Base-by-base conservation (phyloP, 2,797 vertebrate species). In the Alosa sapidissima region DNA sequence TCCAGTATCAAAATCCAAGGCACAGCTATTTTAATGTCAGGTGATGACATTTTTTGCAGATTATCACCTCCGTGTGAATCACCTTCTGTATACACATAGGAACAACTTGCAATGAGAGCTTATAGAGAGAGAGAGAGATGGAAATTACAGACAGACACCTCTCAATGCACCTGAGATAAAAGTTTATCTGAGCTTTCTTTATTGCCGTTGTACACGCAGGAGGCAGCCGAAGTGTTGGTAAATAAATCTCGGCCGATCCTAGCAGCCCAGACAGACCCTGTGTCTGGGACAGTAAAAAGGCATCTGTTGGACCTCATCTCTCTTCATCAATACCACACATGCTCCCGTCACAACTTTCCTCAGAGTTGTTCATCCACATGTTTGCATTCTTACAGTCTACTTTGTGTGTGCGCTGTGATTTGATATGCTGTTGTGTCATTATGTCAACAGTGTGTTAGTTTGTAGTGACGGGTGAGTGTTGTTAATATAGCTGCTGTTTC, bases 281-380 rank as follows among this genome's bases (percentile, higher is more conserved):
- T 75, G 68, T 75, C 68, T 75, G 68, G 68, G 33, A 19, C 41
- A 41, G 72, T 78, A 78, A 78, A 78, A 78, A 7, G 45, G 14
- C 41, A 78, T 78, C 72, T 78, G 72, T 14, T 41, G 47, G 16
- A 41, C 16, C 14, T 19, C 41, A 47, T 78, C 72, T 47, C 9
- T 33, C 68, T 75, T 75, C 45, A 78, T 78, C 72, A 78, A 21
- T 47, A 78, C 41, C 41, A 41, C 19, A 19, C 41, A 14, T 21
- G 41, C 6, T 7, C 72, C 41, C 72, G 47, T 47, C 72, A 78
- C 13, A 78, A 78, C 72, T 78, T 47, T 19, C n/a, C 68, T 45
- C 19, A 21, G 72, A 41, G 11, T 45, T 36, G 47, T 16, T 14
- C 14, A 72, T 14, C 51, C 51, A 52, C 41, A 75, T 19, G 36